Evolutionary conservation across 2,888 invertebrate genomes (phyloP).

Genomic region (Sabatieria punctata): DNA sequence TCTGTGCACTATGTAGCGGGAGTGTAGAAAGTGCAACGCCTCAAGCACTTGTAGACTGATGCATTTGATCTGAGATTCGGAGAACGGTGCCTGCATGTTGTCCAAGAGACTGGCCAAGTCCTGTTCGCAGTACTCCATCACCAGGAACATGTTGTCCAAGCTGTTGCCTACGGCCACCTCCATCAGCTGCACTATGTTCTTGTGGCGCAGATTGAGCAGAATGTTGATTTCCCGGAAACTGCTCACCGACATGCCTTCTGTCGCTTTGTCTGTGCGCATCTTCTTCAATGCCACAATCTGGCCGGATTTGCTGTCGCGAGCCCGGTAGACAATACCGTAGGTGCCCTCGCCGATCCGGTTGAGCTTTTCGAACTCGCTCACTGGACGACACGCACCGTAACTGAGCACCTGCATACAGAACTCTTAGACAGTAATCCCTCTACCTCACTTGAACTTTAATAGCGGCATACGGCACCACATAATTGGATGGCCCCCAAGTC

Average conservation of each 20-base stretch:
- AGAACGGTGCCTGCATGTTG: conserved; percentile 87
- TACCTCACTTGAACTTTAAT: too few relatives aligned
- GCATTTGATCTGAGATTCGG: conserved; percentile 89
- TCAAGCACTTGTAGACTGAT: conserved; percentile 79
- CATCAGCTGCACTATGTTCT: conserved; percentile 79
- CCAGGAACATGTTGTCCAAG: conserved; percentile 55
- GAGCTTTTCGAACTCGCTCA: conserved; percentile 88
- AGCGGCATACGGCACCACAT: too few relatives aligned
- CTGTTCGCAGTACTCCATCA: conserved; percentile 98
- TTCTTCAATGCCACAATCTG: conserved; percentile 64
- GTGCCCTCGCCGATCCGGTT: conserved; percentile 90
- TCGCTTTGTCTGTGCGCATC: conserved; percentile 64
- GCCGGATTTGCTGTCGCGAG: conserved; percentile 58
- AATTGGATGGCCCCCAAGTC: too few relatives aligned
- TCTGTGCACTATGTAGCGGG: conserved; percentile 75
- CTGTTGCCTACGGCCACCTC: conserved; percentile 71
- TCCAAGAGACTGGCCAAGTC: conserved; percentile 85
- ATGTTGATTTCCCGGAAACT: conserved; percentile 86
- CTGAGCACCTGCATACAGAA: too few relatives aligned
- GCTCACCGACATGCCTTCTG: conserved; percentile 73
- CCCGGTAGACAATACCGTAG: conserved; percentile 91
- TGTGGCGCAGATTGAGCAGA: conserved; percentile 61
- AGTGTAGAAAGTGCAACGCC: conserved; percentile 75
- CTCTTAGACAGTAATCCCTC: too few relatives aligned
- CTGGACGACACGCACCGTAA: conserved; percentile 54